Evolutionary conservation across 2,888 invertebrate genomes (phyloP).

Genomic region (Xestia ashworthii): DNA sequence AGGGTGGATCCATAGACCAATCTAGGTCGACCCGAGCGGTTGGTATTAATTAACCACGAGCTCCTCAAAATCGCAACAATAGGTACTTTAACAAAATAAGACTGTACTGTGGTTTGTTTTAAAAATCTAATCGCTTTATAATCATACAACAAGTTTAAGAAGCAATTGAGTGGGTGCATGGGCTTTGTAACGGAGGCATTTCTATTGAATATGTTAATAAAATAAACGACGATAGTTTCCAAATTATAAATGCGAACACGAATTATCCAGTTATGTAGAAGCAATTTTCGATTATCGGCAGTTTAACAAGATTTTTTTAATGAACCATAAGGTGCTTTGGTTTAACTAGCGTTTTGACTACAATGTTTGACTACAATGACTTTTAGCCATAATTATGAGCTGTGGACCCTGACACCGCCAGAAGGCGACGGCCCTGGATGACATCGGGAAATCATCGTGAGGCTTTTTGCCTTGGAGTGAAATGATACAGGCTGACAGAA

Average conservation of each 20-base stretch:
- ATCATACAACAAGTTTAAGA: not conserved
- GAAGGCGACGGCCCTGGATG: not conserved
- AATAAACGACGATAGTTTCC: slow-evolving; percentile 27
- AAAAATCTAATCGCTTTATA: not conserved
- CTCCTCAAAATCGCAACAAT: too few relatives aligned
- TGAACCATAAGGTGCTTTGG: not conserved
- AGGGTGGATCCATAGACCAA: too few relatives aligned
- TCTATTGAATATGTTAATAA: slow-evolving; percentile 32
- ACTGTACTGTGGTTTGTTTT: not conserved
- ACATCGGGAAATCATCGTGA: not conserved
- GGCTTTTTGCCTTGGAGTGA: not conserved
- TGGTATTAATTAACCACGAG: too few relatives aligned
- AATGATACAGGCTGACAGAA: not conserved
- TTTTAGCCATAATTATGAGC: not conserved
- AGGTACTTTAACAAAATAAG: not conserved
- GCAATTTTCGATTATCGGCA: slow-evolving; percentile 18
- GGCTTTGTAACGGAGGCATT: slow-evolving; percentile 7
- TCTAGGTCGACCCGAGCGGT: too few relatives aligned
- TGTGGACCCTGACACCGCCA: not conserved
- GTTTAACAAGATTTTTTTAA: not conserved
- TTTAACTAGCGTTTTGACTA: not conserved
- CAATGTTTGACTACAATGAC: not conserved
- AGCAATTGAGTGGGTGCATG: not conserved
- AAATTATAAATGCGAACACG: slow-evolving; percentile 25
- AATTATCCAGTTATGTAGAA: slow-evolving; percentile 31